Evolutionary conservation across 2,797 vertebrate genomes (phyloP), one percentile per base, ranked within the genome.

Genomic region (Dromococcyx pavoninus): DNA sequence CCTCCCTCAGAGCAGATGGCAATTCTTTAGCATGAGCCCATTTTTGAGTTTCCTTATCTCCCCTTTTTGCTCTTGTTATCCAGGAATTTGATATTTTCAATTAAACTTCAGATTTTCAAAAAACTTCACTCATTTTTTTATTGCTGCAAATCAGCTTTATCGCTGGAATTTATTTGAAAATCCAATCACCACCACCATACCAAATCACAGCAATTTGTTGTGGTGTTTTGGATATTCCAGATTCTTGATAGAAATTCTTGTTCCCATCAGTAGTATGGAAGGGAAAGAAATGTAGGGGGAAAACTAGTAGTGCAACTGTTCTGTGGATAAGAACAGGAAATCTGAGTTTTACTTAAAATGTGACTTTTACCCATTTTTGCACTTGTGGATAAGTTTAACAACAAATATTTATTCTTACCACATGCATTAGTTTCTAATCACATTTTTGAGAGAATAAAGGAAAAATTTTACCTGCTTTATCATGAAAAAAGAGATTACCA

Each of bases 21-120:
- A 79, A 96, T 98, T 86, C 96, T 96, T 30, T 96, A 97, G 65
- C 95, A 97, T 89, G 96, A 95, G 96, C 96, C 94, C 66, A 95
- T 81, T 58, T 74, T 60, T 71, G 7, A 82, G 9, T 48, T 71
- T 72, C 66, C 43, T 41, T 62, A 70, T 32, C 8, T 8, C 0
- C 10, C 17, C 32, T 14, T 37, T n/a, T 17, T 44, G 9, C 12
- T 33, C 44, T 79, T 43, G 10, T 64, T 73, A n/a, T 35, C 53
- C 17, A 51, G 22, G 23, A 51, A 65, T 39, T 61, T 22, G 57
- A 21, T 62, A n/a, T 58, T 44, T 62, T 62, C 16, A 60, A 2
- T 43, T 44, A 69, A 78, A 79, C 7, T 41, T 65, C 4, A 44
- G 10, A 13, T 17, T 57, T 41, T 70, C 32, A 58, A 67, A 56